Conservation (phyloP, 2,888 invertebrate genomes). For the Drosophila multiciliata region DNA sequence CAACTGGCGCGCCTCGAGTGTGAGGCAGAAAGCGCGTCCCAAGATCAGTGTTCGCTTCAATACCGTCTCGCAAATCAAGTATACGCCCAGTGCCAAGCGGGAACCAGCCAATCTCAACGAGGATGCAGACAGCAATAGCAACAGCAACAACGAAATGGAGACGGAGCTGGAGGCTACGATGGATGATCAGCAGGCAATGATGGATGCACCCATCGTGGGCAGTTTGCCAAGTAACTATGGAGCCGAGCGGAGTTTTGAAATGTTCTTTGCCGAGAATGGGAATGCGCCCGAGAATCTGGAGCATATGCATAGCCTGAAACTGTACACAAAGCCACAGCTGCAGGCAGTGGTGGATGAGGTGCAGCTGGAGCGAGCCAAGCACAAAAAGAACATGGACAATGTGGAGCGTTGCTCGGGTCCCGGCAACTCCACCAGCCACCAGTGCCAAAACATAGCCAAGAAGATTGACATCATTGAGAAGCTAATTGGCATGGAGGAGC, state of each 20-base stretch:
- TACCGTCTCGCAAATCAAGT: conserved; percentile 84
- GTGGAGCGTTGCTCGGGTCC: conserved; percentile 66
- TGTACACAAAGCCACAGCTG: conserved; percentile 85
- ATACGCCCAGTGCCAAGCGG: conserved; percentile 82
- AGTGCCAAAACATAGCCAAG: conserved; percentile 87
- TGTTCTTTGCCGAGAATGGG: conserved; percentile 88
- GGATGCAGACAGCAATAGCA: conserved; percentile 59
- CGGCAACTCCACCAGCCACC: conserved; percentile 79
- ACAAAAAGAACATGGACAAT: conserved; percentile 82
- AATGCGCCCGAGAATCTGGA: conserved; percentile 86
- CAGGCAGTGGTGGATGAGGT: conserved; percentile 82
- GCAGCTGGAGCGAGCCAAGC: conserved; percentile 81
- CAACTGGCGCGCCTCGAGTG: conserved; percentile 88
- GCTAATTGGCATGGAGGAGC: conserved; percentile 89
- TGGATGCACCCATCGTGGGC: conserved; percentile 58
- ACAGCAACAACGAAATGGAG: conserved; percentile 37
- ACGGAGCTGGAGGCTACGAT: conserved; percentile 12
- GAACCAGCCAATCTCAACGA: conserved; percentile 62
- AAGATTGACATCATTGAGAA: conserved; percentile 90
- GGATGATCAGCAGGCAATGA: conserved; percentile 10
- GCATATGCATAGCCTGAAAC: conserved; percentile 87
- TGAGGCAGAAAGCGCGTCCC: conserved; percentile 86
- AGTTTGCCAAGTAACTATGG: conserved; percentile 80
- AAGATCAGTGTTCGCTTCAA: conserved; percentile 85
- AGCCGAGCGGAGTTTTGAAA: conserved; percentile 87